Evolutionary conservation across 2,888 invertebrate species (phyloP).

Genomic region (Heteropelma amictum): DNA sequence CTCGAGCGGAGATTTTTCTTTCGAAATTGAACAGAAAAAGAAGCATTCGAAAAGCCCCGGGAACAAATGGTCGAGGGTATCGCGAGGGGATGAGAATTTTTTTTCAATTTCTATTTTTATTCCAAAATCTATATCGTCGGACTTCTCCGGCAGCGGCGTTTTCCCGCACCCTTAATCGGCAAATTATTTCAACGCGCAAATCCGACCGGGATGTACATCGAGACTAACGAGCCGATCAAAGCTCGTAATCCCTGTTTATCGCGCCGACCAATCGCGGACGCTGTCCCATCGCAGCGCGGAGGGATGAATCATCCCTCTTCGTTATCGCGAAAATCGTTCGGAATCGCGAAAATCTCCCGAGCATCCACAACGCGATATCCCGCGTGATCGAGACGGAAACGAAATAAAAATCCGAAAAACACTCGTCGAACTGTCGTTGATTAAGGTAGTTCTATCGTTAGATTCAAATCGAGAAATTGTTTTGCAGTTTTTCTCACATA

Average conservation of each 20-base stretch:
- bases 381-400: background rate
- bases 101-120: background rate
- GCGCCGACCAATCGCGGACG: slow-evolving; percentile 16
- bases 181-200: slow-evolving; percentile 41
- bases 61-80: background rate
- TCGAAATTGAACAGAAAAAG: background rate
- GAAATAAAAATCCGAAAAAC: no score
- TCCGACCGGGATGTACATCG: slow-evolving; percentile 2
- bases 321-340: slow-evolving; percentile 31
- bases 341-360: background rate
- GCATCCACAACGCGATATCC: background rate
- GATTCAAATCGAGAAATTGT: no score
- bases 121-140: no score
- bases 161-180: slow-evolving; percentile 13
- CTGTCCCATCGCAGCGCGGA: slow-evolving; percentile 41
- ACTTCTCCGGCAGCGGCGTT: no score
- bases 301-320: slow-evolving; percentile 40
- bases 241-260: slow-evolving; percentile 49
- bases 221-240: slow-evolving; percentile 6
- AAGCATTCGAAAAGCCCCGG: background rate
- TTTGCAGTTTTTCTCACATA: no score
- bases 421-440: no score
- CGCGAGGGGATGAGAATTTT: no score
- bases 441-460: no score
- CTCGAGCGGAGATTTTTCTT: no score